A percentile compares a stretch with the other conserved stretches of the same genome.
These are phyloP conservation scores for Venturia canescens DNA, from an alignment of 1,140 invertebrate genomes.

Conservation along the genomic window DNA sequence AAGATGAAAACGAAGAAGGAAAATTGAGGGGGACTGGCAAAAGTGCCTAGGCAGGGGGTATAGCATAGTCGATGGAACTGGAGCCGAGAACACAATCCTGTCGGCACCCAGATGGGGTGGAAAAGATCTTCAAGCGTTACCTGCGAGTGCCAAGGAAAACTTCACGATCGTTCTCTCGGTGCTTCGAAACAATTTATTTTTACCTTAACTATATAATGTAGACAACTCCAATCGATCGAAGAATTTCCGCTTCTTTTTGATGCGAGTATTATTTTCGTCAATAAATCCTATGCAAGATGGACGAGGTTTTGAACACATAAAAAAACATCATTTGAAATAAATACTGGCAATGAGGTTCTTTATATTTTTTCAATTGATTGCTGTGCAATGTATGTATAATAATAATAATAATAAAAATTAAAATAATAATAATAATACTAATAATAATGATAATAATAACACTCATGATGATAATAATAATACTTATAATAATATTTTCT, in stretches of 20 bases:
- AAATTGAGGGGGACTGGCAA: not conserved
- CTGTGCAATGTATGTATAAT: conserved; percentile 71
- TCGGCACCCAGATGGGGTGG: conserved; percentile 68
- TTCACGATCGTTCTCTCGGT: not conserved
- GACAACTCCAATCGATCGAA: not conserved
- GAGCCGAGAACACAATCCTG: conserved; percentile 68
- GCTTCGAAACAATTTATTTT: conserved; percentile 25
- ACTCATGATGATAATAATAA: too few relatives aligned
- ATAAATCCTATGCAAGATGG: not conserved
- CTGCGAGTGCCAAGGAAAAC: conserved; percentile 58
- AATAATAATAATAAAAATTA: conserved; percentile 59
- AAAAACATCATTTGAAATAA: not conserved
- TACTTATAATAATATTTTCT: too few relatives aligned
- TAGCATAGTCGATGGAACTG: conserved; percentile 70
- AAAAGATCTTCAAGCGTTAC: conserved; percentile 67
- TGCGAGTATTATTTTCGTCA: not conserved
- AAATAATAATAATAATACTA: conserved; percentile 59
- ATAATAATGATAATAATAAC: conserved; percentile 61
- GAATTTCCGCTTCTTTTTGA: not conserved
- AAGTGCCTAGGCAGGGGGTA: conserved; percentile 49
- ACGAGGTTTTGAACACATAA: not conserved
- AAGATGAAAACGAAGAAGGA: conserved; percentile 54
- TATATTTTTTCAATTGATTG: conserved; percentile 61
- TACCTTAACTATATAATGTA: not conserved
- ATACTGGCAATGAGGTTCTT: conserved; percentile 32